Evolutionary conservation across 2,113 vertebrate species (phyloP), one percentile per base, ranked within the genome.

Genomic region (Arenaria interpres): DNA sequence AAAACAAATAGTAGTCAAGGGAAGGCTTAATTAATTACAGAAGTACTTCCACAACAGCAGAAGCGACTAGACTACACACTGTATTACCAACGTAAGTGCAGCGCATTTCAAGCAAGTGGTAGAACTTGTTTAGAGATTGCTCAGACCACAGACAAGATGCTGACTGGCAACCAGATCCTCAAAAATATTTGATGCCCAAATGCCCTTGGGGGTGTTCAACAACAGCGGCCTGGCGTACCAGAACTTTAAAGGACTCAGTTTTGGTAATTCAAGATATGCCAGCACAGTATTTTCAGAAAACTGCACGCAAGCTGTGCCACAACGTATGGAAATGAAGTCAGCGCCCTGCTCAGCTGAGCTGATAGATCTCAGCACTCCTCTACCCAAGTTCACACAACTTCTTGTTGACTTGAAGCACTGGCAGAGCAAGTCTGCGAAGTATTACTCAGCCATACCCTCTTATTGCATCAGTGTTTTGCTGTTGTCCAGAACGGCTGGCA

Each of bases 401-500:
- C 54, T 63, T 76, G 53, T 23, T 39, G 64, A 81, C 91, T 68
- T 32, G 87, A 96, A 87, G 60, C 80, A 87, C 91, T 60, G 81
- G 96, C 69, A 88, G 87, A 95, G 45, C 94, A 78, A 87, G 95
- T 93, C 84, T 94, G 46, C 64, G 51, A 57, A 78, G 53, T 20
- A 68, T 14, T 59, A 48, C 33, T 66, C 16, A 94, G 69, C 68
- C 84, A 72, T 24, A 48, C 20, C 9, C 51, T 69, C 51, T 56
- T 67, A 46, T 72, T 96, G 91, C 91, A 94, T 87, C 95, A 94
- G 80, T 27, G 12, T 17, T 78, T n/a, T 43, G 19, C 30, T 84
- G 18, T 6, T 76, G 45, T 53, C 24, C 57, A 53, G 39, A 78
- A 39, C 13, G 35, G 56, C 85, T 54, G 50, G 35, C 54, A 50